Percentiles rank a stretch among this genome's conserved stretches.
These are phyloP conservation scores for Alectoris magna DNA, from an alignment of 2,797 vertebrate species.

Conservation along the genomic window DNA sequence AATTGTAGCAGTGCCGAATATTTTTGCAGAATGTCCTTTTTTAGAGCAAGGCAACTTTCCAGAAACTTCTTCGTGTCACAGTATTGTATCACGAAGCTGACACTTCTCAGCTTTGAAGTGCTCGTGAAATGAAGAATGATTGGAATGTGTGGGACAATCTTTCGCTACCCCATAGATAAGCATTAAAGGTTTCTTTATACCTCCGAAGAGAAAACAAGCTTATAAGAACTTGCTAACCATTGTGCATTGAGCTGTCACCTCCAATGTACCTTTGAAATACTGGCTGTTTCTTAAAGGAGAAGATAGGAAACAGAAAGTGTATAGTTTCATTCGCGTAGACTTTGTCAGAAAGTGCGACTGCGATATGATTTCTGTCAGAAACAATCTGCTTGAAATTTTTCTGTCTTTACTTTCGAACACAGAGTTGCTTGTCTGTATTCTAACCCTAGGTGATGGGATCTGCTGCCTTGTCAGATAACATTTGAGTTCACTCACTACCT, in stretches of 20 bases:
- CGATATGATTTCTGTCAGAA: conserved; percentile 93
- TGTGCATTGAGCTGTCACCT: conserved; percentile 81
- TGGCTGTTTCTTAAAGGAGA: conserved; percentile 82
- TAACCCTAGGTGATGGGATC: conserved; percentile 90
- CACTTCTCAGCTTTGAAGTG: neutral
- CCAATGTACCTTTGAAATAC: conserved; percentile 76
- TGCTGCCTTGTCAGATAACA: conserved; percentile 89
- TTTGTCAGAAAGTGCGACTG: conserved; percentile 78
- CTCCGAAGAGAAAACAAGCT: conserved; percentile 68
- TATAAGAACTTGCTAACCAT: conserved; percentile 75
- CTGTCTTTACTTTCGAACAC: conserved; percentile 87
- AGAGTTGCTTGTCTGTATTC: conserved; percentile 87
- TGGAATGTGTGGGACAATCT: neutral
- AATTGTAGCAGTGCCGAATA: neutral
- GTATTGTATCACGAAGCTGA: neutral
- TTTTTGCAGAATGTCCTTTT: neutral
- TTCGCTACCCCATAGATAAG: neutral
- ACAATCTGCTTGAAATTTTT: conserved; percentile 93
- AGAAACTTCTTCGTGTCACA: neutral
- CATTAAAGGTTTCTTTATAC: conserved; percentile 26
- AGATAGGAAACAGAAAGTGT: conserved; percentile 87
- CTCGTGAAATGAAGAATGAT: neutral
- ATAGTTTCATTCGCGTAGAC: conserved; percentile 79
- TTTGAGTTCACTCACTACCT: conserved; percentile 84
- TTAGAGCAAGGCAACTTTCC: neutral